These are phyloP conservation scores for Hesperophylax magnus DNA, from an alignment of 1,140 invertebrate genomes.

Conservation along the genomic window DNA sequence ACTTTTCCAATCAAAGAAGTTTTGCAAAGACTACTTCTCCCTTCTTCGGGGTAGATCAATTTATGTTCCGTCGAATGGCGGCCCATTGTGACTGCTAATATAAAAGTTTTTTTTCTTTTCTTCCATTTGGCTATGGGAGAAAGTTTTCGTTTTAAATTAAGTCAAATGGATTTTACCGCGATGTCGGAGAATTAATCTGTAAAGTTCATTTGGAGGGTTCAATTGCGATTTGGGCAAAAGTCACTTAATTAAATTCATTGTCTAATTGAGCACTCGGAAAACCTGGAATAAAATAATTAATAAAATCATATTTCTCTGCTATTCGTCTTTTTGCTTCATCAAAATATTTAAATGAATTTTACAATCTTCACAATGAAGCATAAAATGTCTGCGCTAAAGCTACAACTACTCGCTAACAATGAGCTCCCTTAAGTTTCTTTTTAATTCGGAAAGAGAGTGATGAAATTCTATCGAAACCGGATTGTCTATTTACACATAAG, in stretches of 20 bases:
- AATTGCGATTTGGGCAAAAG: constrained; percentile 2
- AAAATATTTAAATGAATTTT: too few relatives aligned
- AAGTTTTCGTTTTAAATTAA: constrained; percentile 52
- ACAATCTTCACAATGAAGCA: too few relatives aligned
- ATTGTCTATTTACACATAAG: too few relatives aligned
- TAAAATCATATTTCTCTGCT: too few relatives aligned
- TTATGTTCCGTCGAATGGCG: constrained; percentile 50
- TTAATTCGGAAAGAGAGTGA: too few relatives aligned
- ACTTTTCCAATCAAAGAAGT: constrained; percentile 57
- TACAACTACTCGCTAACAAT: too few relatives aligned
- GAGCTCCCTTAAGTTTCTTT: too few relatives aligned
- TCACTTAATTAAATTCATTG: constrained; percentile 31
- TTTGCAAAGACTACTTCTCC: constrained; percentile 37
- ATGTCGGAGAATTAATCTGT: constrained; percentile 30
- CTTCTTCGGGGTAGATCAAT: constrained; percentile 51
- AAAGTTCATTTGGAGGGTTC: constrained; percentile 32
- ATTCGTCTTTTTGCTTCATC: too few relatives aligned
- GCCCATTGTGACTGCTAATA: constrained; percentile 56
- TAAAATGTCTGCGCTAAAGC: too few relatives aligned
- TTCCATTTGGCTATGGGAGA: constrained; percentile 38
- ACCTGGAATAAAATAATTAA: too few relatives aligned
- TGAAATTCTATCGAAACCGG: too few relatives aligned
- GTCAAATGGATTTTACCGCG: constrained; percentile 48
- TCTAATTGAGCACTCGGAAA: too few relatives aligned
- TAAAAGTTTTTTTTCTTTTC: constrained; percentile 53